Evolutionary conservation across 1,140 invertebrate species (phyloP).

Genomic region (Trichomalopsis sarcophagae): DNA sequence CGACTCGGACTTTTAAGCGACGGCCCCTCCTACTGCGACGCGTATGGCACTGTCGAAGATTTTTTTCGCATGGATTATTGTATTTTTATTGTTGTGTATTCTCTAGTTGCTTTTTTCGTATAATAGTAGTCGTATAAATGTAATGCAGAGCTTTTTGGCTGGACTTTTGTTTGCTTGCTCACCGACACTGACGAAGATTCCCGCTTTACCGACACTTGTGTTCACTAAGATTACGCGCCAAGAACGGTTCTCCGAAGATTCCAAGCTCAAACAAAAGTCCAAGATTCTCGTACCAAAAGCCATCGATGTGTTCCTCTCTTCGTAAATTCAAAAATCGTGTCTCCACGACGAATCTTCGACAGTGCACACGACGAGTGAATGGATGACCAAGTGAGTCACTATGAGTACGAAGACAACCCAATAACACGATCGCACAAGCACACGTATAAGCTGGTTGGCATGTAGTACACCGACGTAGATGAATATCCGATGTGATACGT

Average conservation of each 20-base stretch:
- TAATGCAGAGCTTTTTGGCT: background rate
- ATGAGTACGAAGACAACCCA: background rate
- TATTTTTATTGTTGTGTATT: background rate
- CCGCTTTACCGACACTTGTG: background rate
- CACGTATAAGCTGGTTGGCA: background rate
- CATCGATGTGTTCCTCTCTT: too few relatives aligned
- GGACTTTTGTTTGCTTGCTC: background rate
- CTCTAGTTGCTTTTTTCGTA: background rate
- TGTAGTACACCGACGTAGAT: background rate
- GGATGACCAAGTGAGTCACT: background rate
- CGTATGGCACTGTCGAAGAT: slow-evolving; percentile 16
- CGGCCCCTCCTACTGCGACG: background rate
- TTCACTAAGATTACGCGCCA: too few relatives aligned
- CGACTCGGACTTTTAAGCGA: background rate
- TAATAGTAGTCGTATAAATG: background rate
- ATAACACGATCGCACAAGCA: background rate
- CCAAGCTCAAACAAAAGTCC: too few relatives aligned
- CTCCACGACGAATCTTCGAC: slow-evolving; percentile 14
- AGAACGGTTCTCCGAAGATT: too few relatives aligned
- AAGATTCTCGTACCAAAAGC: too few relatives aligned
- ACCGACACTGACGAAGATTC: background rate
- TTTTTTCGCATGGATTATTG: background rate
- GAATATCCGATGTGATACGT: slow-evolving; percentile 21
- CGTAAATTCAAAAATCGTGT: background rate
- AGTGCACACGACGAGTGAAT: background rate